These are phyloP conservation scores for Trichogramma dendrolimi DNA, from an alignment of 2,888 invertebrate genomes.

Conservation along the genomic window DNA sequence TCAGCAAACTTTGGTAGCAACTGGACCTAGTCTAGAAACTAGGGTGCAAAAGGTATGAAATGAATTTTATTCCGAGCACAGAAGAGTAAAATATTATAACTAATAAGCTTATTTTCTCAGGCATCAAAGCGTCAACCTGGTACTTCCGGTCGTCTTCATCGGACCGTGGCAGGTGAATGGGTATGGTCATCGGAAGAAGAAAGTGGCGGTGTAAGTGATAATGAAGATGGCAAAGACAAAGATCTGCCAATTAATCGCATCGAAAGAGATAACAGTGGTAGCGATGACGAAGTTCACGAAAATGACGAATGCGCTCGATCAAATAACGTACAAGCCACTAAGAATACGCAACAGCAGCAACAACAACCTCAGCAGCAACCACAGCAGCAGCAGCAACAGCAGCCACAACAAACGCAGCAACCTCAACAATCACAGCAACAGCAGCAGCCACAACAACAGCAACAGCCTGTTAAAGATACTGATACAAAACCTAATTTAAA, in stretches of 20 bases:
- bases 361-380: too few relatives aligned
- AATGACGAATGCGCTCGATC: constrained; percentile 38
- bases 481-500: too few relatives aligned
- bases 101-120: constrained; percentile 37
- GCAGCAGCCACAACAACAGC: too few relatives aligned
- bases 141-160: constrained; percentile 70
- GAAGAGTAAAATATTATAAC: constrained; percentile 7
- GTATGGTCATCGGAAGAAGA: constrained; percentile 97
- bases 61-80: background rate
- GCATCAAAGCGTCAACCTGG: constrained; percentile 80
- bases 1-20: constrained; percentile 77
- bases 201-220: constrained; percentile 56
- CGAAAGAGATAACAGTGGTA: constrained; percentile 49
- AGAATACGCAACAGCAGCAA: too few relatives aligned
- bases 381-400: too few relatives aligned
- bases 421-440: too few relatives aligned
- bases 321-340: background rate
- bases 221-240: constrained; percentile 52
- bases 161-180: constrained; percentile 96
- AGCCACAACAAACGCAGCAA: too few relatives aligned
- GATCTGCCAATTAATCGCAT: constrained; percentile 53
- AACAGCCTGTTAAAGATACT: too few relatives aligned
- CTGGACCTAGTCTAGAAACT: constrained; percentile 84
- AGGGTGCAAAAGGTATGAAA: constrained; percentile 78
- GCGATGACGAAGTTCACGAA: constrained; percentile 50